Conservation (phyloP, 1,140 invertebrate species). For the Microplitis mediator region DNA sequence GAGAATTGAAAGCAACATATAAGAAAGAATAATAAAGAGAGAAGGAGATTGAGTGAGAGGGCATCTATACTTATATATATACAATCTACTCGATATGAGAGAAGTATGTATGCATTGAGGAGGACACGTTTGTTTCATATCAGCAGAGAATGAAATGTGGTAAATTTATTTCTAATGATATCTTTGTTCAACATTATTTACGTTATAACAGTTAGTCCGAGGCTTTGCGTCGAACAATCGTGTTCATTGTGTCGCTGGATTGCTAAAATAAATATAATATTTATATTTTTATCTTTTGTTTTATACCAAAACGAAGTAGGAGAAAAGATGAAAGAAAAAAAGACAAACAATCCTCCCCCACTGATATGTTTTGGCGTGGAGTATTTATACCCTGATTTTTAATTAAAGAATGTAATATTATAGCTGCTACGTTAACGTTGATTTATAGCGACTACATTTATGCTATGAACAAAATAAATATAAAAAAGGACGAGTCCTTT, state of each 20-base stretch:
- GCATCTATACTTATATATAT: not conserved
- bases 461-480: conserved; percentile 11
- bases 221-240: conserved; percentile 35
- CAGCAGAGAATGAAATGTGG: not conserved
- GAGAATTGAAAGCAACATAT: not conserved
- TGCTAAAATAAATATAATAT: conserved; percentile 9
- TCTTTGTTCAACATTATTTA: conserved; percentile 19
- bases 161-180: conserved; percentile 24
- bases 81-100: not conserved
- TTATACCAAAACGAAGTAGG: conserved; percentile 26
- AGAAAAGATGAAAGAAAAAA: conserved; percentile 2
- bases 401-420: conserved; percentile 55
- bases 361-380: conserved; percentile 38
- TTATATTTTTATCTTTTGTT: too few relatives aligned
- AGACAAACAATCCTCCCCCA: conserved; percentile 7
- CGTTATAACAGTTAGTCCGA: not conserved
- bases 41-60: not conserved
- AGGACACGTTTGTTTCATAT: conserved; percentile 5
- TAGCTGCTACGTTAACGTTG: conserved; percentile 42
- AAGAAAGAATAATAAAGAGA: conserved; percentile 11
- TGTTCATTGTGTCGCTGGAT: conserved; percentile 45
- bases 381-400: conserved; percentile 51
- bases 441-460: conserved; percentile 46
- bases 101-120: too few relatives aligned
- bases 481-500: conserved; percentile 33